These are phyloP conservation scores for Pseudomyrmex cubaensis DNA, from an alignment of 1,140 invertebrate species.

Conservation along the genomic window DNA sequence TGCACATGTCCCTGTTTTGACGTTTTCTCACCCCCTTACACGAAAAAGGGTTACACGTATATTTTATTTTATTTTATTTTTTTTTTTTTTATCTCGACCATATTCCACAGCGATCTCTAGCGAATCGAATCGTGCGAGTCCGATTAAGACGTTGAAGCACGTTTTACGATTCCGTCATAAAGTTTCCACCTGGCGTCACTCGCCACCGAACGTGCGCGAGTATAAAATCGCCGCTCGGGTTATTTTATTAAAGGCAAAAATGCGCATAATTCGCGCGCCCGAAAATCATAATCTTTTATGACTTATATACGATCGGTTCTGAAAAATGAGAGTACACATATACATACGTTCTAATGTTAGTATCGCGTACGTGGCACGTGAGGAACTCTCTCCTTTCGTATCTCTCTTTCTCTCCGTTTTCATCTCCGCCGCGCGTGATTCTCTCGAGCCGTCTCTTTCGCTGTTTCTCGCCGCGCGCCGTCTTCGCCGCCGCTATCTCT, in stretches of 20 bases:
- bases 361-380: background rate
- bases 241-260: constrained; percentile 47
- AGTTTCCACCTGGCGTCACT: background rate
- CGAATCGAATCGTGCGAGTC: background rate
- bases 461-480: background rate
- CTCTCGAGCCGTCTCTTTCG: background rate
- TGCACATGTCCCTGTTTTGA: background rate
- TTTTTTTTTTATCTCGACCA: background rate
- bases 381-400: background rate
- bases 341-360: background rate
- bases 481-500: constrained; percentile 27
- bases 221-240: background rate
- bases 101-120: no score
- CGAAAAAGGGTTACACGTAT: background rate
- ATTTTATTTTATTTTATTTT: background rate
- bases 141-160: background rate
- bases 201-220: background rate
- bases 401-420: background rate
- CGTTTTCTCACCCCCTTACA: background rate
- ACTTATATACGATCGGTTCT: background rate
- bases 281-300: constrained; percentile 45
- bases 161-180: background rate
- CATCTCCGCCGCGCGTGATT: background rate
- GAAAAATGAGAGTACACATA: background rate
- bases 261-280: background rate